phyloP scores from a whole-genome alignment of 2,113 vertebrate genomes.

The Maccullochella peelii region DNA sequence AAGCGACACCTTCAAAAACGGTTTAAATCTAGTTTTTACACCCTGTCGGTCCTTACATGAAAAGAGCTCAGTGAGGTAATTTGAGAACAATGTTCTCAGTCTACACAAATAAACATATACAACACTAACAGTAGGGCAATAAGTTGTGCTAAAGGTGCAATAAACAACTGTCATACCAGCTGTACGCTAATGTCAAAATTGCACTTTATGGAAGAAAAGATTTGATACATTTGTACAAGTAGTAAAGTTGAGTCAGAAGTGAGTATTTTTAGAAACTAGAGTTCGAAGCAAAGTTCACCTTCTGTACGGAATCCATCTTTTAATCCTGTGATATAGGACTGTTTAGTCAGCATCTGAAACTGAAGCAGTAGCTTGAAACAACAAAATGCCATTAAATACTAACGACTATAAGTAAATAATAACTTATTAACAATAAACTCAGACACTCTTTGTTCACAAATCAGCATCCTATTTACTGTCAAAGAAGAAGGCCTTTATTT shows the following conservation, averaged over 20 bases:
- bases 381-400: conserved; percentile 3
- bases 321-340: conserved; percentile 12
- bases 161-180: conserved; percentile 58
- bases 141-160: conserved; percentile 43
- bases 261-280: conserved; percentile 38
- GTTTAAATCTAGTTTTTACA: conserved; percentile 47
- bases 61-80: conserved; percentile 36
- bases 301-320: conserved; percentile 23
- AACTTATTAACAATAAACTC: neutral
- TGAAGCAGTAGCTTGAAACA: conserved; percentile 33
- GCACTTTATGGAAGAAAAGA: conserved; percentile 2
- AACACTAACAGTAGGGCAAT: conserved; percentile 17
- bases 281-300: conserved; percentile 35
- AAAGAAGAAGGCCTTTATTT: neutral
- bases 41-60: conserved; percentile 38
- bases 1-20: conserved; percentile 48
- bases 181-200: conserved; percentile 14
- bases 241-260: conserved; percentile 8
- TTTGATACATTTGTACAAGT: conserved; percentile 13
- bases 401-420: too few species aligned
- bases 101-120: conserved; percentile 50
- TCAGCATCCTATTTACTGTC: neutral
- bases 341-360: conserved; percentile 4
- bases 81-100: conserved; percentile 37
- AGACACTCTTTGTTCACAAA: conserved; percentile 10